Percentiles rank a stretch among this genome's conserved stretches.
Conservation (phyloP, 2,888 invertebrate species). For the Hartigia nigra region DNA sequence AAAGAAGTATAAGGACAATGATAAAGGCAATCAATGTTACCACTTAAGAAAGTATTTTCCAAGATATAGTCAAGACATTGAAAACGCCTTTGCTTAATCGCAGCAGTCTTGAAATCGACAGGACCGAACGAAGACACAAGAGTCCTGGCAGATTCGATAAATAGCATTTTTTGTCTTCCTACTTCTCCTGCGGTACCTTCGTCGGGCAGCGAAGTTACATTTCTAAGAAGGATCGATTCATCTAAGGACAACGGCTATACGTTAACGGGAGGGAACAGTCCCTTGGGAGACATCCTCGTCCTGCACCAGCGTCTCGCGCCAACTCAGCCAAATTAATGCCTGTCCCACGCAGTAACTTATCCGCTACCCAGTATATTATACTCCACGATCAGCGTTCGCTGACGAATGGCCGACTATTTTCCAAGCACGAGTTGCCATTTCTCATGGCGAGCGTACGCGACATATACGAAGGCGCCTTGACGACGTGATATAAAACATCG, state of each 20-base stretch:
- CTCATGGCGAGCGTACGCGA: slow-evolving; percentile 10
- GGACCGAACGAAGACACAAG: too few relatives aligned
- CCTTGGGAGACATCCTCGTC: slow-evolving; percentile 53
- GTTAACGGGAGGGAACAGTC: slow-evolving; percentile 58
- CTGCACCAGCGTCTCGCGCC: slow-evolving; percentile 42
- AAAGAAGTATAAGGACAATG: too few relatives aligned
- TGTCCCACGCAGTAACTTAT: slow-evolving; percentile 45
- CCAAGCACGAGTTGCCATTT: slow-evolving; percentile 16
- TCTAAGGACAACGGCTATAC: slow-evolving; percentile 52
- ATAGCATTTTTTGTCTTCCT: not conserved
- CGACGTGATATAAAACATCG: too few relatives aligned
- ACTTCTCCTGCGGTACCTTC: slow-evolving; percentile 6
- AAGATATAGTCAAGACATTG: too few relatives aligned
- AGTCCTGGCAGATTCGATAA: too few relatives aligned
- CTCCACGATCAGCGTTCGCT: slow-evolving; percentile 28
- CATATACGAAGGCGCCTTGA: too few relatives aligned
- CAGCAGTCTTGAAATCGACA: too few relatives aligned
- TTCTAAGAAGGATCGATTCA: slow-evolving; percentile 55
- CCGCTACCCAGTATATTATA: slow-evolving; percentile 32
- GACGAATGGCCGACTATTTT: slow-evolving; percentile 27
- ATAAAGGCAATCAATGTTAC: too few relatives aligned
- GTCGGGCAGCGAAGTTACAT: not conserved
- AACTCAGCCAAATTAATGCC: slow-evolving; percentile 61
- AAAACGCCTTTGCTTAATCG: too few relatives aligned
- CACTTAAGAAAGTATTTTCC: too few relatives aligned